Conservation (phyloP, 2,113 vertebrate species). For the Arenaria interpres region DNA sequence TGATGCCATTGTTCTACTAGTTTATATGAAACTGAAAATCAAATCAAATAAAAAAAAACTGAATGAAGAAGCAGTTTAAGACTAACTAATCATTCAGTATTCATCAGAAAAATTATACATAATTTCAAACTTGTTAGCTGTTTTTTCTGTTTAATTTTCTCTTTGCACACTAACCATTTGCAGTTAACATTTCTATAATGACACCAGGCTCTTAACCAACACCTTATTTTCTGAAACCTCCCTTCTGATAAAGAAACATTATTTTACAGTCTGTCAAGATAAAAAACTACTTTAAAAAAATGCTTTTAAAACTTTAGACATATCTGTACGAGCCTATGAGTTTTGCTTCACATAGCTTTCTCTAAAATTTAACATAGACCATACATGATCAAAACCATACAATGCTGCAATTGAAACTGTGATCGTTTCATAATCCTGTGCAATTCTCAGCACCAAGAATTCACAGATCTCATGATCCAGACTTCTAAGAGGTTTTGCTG, state of each 20-base stretch:
- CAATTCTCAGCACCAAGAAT: neutral
- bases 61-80: neutral
- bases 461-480: neutral
- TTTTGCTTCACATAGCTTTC: neutral
- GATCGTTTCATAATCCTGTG: neutral
- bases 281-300: neutral
- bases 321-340: neutral
- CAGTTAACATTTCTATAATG: neutral
- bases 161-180: neutral
- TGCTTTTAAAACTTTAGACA: neutral
- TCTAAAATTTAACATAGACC: neutral
- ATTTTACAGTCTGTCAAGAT: neutral
- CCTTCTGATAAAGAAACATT: neutral
- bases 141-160: neutral
- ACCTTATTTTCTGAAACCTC: neutral
- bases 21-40: neutral
- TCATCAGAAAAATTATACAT: neutral
- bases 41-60: neutral
- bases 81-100: neutral
- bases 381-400: accelerated
- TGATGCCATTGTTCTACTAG: neutral
- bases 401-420: neutral
- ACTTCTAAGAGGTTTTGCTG: neutral
- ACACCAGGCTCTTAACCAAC: neutral
- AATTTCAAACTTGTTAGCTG: neutral